Evolutionary conservation across 2,113 vertebrate species (phyloP).

Genomic region (Lagopus muta): DNA sequence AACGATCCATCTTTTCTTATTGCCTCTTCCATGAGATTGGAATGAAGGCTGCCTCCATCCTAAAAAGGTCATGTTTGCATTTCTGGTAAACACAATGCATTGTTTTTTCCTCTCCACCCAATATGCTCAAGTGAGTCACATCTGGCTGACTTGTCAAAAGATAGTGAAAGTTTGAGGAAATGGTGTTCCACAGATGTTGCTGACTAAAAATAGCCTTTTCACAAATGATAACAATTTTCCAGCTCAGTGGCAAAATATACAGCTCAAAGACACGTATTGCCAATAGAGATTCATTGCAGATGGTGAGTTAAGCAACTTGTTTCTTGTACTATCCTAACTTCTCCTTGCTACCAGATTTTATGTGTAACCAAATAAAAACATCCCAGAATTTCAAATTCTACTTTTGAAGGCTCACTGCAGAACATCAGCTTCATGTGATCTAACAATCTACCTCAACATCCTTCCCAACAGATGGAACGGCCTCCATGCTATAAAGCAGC

Average conservation of each 20-base stretch:
- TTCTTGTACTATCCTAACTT: slow-evolving; percentile 50
- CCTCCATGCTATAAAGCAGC: not conserved
- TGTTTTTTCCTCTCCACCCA: slow-evolving; percentile 29
- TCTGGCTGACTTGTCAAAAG: slow-evolving; percentile 65
- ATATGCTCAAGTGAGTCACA: slow-evolving; percentile 61
- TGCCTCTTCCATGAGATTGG: not conserved
- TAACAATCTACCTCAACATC: not conserved
- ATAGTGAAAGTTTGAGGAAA: slow-evolving; percentile 62
- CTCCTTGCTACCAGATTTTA: not conserved
- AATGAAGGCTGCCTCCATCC: slow-evolving; percentile 30
- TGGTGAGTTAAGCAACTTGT: slow-evolving; percentile 17
- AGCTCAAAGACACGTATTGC: slow-evolving; percentile 39
- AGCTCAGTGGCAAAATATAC: slow-evolving; percentile 62
- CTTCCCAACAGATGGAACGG: not conserved
- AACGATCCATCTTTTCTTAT: slow-evolving; percentile 1
- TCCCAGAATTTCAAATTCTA: not conserved
- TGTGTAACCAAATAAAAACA: not conserved
- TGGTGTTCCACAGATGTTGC: slow-evolving; percentile 70
- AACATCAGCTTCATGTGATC: not conserved
- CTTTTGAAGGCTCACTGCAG: not conserved
- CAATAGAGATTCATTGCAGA: slow-evolving; percentile 20
- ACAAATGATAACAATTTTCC: slow-evolving; percentile 68
- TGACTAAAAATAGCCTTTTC: slow-evolving; percentile 62
- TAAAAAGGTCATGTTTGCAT: slow-evolving; percentile 57
- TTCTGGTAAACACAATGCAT: slow-evolving; percentile 17